Evolutionary conservation across 1,140 invertebrate genomes (phyloP), one percentile per base, ranked within the genome.

Genomic region (Pteromalus puparum): DNA sequence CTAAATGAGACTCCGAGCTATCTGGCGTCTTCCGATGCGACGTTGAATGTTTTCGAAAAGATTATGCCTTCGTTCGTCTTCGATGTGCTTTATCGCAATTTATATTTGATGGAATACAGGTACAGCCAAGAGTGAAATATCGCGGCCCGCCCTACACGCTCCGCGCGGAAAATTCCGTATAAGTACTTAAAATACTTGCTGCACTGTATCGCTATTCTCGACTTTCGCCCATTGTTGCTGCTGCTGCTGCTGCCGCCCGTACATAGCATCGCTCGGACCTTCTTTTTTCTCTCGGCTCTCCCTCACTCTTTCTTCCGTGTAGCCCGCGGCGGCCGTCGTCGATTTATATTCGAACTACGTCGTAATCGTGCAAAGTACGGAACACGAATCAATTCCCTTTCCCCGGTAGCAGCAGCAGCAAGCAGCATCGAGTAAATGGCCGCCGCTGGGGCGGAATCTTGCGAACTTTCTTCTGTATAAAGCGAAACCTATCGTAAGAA

Each of bases 401-500:
- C 81, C 79, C 82, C 72, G 67, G 12, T 38, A 24, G 53, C 53
- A 21, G 18, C 73, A 84, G 81, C 72, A 65, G 53, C 53, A 21
- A n/a, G 21, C 61, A 24, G 53, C 53, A 21, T 61, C 73, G 85
- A 83, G 70, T 82, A 77, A 75, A 82, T 82, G 81, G 21, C 70
- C 68, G 73, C 68, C 6, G 61, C 21, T 72, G 68, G 9, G 79
- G n/a, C 28, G n/a, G 48, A 81, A 73, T 72, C 68, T 53, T n/a
- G 10, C 68, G 13, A 70, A 53, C 30, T 73, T 70, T 70, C 30
- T 26, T 21, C 24, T 7, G 10, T 28, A 24, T 18, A 46, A 38
- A 74, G 34, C 86, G 89, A 90, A 91, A 90, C 90, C 88, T 88
- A 90, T 91, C 88, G 87, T 88, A 87, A 87, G 87, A 87, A 88